Conservation (phyloP, 2,113 vertebrate species). For the western clawed frog (Xenopus tropicalis) region DNA sequence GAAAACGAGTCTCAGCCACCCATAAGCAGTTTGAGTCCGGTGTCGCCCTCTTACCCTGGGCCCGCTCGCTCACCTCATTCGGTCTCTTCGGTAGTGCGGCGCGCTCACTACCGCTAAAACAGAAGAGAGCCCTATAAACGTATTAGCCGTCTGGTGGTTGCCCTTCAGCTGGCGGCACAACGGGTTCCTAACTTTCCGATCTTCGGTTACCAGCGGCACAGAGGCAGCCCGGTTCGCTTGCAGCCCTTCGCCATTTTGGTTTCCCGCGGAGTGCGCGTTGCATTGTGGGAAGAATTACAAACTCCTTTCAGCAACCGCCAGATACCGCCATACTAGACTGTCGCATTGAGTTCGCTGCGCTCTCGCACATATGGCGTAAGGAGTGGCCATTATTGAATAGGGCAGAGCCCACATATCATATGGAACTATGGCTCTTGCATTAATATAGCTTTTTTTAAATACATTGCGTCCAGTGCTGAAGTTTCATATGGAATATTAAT, state of each 20-base stretch:
- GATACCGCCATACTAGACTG: not conserved
- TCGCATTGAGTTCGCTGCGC: too few relatives aligned
- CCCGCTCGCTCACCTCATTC: conserved; percentile 75
- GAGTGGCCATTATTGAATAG: too few relatives aligned
- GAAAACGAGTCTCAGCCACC: too few relatives aligned
- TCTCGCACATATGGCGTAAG: too few relatives aligned
- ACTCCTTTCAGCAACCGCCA: conserved; percentile 28
- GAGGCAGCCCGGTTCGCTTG: conserved; percentile 47
- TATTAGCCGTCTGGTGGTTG: conserved; percentile 10
- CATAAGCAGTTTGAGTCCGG: not conserved
- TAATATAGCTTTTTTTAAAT: too few relatives aligned
- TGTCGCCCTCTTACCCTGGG: not conserved
- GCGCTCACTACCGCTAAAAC: conserved; percentile 59
- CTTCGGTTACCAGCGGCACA: not conserved
- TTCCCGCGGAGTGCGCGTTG: conserved; percentile 84
- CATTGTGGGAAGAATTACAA: conserved; percentile 75
- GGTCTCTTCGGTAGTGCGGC: conserved; percentile 72
- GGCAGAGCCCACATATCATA: too few relatives aligned
- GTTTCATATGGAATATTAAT: too few relatives aligned
- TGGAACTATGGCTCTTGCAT: too few relatives aligned
- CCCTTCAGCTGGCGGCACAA: conserved; percentile 12
- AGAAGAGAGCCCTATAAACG: not conserved
- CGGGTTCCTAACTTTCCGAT: conserved; percentile 6
- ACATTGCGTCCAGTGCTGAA: too few relatives aligned
- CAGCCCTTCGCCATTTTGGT: conserved; percentile 85